Evolutionary conservation across 2,797 vertebrate genomes (phyloP).

Genomic region (Oreochromis mossambicus): DNA sequence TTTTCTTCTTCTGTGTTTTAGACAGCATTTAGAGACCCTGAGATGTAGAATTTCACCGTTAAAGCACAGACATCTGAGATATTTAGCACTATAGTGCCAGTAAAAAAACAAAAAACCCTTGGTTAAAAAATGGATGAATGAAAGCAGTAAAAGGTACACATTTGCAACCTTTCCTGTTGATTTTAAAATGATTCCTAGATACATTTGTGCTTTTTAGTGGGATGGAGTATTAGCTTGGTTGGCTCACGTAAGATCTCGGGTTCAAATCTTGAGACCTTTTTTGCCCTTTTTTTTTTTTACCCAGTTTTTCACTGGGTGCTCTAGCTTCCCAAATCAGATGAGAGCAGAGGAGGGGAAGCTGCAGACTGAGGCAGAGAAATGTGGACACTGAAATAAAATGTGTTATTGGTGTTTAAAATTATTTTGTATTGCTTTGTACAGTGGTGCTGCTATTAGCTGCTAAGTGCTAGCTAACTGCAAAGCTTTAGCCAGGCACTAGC

Average conservation of each 20-base stretch:
- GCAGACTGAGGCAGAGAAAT: neutral
- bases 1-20: neutral
- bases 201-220: neutral
- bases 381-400: neutral
- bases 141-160: neutral
- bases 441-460: neutral
- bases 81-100: too few relatives aligned
- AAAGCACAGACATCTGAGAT: neutral
- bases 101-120: rapidly evolving
- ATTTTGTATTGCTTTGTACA: neutral
- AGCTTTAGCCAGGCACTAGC: neutral
- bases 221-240: neutral
- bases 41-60: neutral
- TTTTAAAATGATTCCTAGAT: neutral
- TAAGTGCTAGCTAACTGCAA: neutral
- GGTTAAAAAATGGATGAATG: neutral
- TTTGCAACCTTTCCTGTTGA: neutral
- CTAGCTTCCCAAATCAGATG: neutral
- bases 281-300: neutral
- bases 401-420: neutral
- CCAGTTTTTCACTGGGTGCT: neutral
- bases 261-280: neutral
- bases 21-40: neutral
- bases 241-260: neutral
- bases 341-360: neutral